Conservation (phyloP, 2,888 invertebrate genomes). For the Apodemia zela region DNA sequence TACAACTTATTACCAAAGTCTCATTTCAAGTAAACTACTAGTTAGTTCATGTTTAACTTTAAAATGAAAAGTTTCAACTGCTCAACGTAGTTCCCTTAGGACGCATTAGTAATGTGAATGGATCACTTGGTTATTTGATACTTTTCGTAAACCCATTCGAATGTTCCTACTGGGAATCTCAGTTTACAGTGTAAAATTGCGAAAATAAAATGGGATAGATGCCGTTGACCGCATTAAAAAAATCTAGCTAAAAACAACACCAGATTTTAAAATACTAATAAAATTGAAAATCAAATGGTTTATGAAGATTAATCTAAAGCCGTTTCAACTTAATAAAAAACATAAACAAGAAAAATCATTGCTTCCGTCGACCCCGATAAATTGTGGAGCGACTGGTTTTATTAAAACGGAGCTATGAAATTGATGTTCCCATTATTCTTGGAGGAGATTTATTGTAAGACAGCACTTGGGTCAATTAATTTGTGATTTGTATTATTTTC, state of each 20-base stretch:
- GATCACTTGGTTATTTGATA: slow-evolving; percentile 1
- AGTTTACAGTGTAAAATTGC: background rate
- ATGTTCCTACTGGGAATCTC: background rate
- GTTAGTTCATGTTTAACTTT: background rate
- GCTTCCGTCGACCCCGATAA: slow-evolving; percentile 39
- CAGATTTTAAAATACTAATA: background rate
- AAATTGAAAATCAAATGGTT: background rate
- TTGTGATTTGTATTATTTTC: slow-evolving; percentile 33
- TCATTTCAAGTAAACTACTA: background rate
- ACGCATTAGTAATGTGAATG: background rate
- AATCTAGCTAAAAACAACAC: no score
- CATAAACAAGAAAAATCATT: slow-evolving; percentile 36
- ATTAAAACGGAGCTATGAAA: slow-evolving; percentile 46
- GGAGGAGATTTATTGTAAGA: slow-evolving; percentile 42
- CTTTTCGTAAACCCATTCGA: background rate
- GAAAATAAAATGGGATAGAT: background rate
- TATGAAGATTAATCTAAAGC: slow-evolving; percentile 11
- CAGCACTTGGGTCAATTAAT: slow-evolving; percentile 44
- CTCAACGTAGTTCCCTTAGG: background rate
- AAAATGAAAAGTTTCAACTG: background rate
- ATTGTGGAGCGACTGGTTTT: slow-evolving; percentile 38
- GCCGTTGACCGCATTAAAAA: background rate
- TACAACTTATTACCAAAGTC: background rate
- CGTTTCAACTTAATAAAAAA: slow-evolving; percentile 17
- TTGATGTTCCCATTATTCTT: slow-evolving; percentile 46